Conservation (phyloP, 2,888 invertebrate species). For the Omphaloscelis lunosa region DNA sequence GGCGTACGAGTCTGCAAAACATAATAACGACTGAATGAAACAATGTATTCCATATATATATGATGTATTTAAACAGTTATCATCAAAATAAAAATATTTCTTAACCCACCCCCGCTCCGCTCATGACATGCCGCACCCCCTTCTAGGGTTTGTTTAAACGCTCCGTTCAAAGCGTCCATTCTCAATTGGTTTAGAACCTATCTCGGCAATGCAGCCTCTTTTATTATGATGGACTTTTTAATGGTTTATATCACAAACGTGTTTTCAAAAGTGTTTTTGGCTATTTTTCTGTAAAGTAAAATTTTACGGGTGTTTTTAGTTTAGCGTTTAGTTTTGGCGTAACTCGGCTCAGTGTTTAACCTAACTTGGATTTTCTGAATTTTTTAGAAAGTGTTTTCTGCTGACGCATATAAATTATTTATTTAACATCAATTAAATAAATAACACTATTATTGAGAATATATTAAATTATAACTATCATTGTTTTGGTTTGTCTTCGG, state of each 20-base stretch:
- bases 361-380: not conserved
- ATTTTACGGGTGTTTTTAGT: conserved; percentile 16
- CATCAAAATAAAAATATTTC: too few species aligned
- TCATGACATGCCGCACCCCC: conserved; percentile 3
- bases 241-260: conserved; percentile 34
- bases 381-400: not conserved
- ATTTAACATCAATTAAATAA: not conserved
- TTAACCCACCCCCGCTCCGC: conserved; percentile 40
- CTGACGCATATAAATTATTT: not conserved
- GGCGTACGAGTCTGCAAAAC: too few species aligned
- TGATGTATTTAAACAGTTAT: too few species aligned
- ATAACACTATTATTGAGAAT: too few species aligned
- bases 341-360: not conserved
- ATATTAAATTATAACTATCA: not conserved
- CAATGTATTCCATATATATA: too few species aligned
- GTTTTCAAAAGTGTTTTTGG: conserved; percentile 20
- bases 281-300: conserved; percentile 23
- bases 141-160: conserved; percentile 66
- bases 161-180: conserved; percentile 66
- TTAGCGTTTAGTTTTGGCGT: not conserved
- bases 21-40: too few species aligned
- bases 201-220: conserved; percentile 59
- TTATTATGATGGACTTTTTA: conserved; percentile 61
- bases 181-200: conserved; percentile 63
- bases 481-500: not conserved